Conservation (phyloP, 1,140 invertebrate species). For the Scaptodrosophila lebanonensis region DNA sequence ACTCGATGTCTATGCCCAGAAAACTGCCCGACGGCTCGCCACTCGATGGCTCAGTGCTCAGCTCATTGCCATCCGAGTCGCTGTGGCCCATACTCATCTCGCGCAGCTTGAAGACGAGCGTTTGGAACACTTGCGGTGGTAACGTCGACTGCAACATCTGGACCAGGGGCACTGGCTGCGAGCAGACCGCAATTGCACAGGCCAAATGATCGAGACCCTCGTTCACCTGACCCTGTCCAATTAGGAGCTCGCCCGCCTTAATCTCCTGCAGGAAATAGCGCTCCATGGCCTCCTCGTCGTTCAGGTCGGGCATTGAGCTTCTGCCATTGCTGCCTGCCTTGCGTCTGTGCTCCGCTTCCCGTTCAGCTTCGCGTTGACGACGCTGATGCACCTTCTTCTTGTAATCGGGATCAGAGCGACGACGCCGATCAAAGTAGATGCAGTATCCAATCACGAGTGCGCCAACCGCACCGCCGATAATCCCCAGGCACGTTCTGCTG, state of each 20-base stretch:
- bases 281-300: conserved; percentile 1
- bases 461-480: conserved; percentile 76
- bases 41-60: no score
- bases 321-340: neutral
- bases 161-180: conserved; percentile 8
- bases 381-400: conserved; percentile 91
- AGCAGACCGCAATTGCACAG: conserved; percentile 33
- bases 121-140: conserved; percentile 9
- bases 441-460: conserved; percentile 94
- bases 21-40: no score
- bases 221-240: conserved; percentile 6
- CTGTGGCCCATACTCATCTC: neutral
- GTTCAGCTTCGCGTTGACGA: neutral
- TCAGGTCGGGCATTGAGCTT: neutral
- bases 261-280: conserved; percentile 18
- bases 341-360: neutral
- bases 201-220: conserved; percentile 33
- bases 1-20: no score
- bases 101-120: conserved; percentile 12
- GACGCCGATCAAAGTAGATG: conserved; percentile 95
- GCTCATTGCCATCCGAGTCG: no score
- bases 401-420: conserved; percentile 93
- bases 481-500: neutral
- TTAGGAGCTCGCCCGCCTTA: conserved; percentile 7
- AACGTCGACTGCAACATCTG: conserved; percentile 7